A percentile compares a stretch with the other conserved stretches of the same genome.
Conservation (phyloP, 1,140 invertebrate genomes). For the Cydia fagiglandana region DNA sequence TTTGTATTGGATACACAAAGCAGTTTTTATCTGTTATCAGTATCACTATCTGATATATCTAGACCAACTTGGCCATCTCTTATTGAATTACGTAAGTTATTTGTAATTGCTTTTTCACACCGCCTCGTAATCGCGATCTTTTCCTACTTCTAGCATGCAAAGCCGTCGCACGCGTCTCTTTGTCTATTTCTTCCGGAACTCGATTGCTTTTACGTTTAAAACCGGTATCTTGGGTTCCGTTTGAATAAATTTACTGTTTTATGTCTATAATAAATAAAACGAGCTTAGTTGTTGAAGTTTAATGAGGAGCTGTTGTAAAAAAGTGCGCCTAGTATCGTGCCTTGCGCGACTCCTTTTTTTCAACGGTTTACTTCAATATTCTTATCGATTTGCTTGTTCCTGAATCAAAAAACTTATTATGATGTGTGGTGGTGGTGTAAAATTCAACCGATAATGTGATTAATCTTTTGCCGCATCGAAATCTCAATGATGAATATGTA, state of each 20-base stretch:
- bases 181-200: conserved; percentile 36
- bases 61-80: conserved; percentile 58
- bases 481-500: neutral
- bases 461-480: too few relatives aligned
- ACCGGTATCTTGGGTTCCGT: conserved; percentile 21
- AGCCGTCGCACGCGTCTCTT: conserved; percentile 42
- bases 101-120: conserved; percentile 66
- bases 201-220: conserved; percentile 17
- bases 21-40: conserved; percentile 29
- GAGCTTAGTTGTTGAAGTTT: neutral
- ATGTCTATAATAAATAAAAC: neutral
- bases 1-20: conserved; percentile 12
- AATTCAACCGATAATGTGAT: too few relatives aligned
- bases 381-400: too few relatives aligned
- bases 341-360: neutral
- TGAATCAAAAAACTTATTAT: too few relatives aligned
- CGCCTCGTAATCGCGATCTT: conserved; percentile 51
- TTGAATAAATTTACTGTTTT: neutral
- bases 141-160: conserved; percentile 58
- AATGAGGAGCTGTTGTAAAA: neutral
- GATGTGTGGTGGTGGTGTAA: too few relatives aligned
- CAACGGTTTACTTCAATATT: too few relatives aligned
- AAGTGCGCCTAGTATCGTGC: too few relatives aligned
- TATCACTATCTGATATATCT: conserved; percentile 45
- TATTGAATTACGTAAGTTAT: conserved; percentile 64